Conservation (phyloP, 2,888 invertebrate genomes). For the Kuschelorhynchus macadamiae region DNA sequence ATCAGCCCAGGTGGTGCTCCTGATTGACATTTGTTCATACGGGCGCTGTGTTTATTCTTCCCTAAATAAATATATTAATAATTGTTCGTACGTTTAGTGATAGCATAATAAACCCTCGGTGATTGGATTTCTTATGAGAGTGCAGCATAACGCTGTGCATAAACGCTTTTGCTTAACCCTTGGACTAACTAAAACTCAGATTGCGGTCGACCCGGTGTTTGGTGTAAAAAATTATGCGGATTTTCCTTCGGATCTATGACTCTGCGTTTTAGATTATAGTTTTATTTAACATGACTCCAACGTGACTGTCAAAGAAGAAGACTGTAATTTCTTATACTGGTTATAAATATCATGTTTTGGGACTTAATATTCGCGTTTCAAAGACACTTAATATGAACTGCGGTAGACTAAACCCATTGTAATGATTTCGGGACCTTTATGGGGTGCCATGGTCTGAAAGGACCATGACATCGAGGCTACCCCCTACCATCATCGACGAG, state of each 20-base stretch:
- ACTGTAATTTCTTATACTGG: too few relatives aligned
- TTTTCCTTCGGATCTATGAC: slow-evolving; percentile 7
- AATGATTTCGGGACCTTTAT: slow-evolving; percentile 57
- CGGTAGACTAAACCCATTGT: too few relatives aligned
- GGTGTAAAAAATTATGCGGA: slow-evolving; percentile 15
- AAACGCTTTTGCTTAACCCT: not conserved
- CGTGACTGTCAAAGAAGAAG: too few relatives aligned
- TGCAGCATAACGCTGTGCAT: not conserved
- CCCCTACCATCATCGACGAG: slow-evolving; percentile 62
- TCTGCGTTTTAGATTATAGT: too few relatives aligned
- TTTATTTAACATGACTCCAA: too few relatives aligned
- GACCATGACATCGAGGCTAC: slow-evolving; percentile 68
- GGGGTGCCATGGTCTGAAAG: slow-evolving; percentile 65
- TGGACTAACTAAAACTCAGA: not conserved
- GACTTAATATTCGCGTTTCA: slow-evolving; percentile 7
- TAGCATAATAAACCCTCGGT: not conserved
- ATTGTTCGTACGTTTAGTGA: slow-evolving; percentile 2
- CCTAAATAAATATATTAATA: slow-evolving; percentile 56
- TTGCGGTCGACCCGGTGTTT: slow-evolving; percentile 16
- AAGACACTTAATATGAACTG: slow-evolving; percentile 16
- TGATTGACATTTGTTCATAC: slow-evolving; percentile 69
- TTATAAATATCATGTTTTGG: slow-evolving; percentile 15
- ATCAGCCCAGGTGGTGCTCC: slow-evolving; percentile 68
- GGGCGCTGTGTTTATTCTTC: slow-evolving; percentile 62
- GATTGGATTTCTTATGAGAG: not conserved